phyloP scores from a whole-genome alignment of 1,140 invertebrate genomes.

The Meteorus sp. region DNA sequence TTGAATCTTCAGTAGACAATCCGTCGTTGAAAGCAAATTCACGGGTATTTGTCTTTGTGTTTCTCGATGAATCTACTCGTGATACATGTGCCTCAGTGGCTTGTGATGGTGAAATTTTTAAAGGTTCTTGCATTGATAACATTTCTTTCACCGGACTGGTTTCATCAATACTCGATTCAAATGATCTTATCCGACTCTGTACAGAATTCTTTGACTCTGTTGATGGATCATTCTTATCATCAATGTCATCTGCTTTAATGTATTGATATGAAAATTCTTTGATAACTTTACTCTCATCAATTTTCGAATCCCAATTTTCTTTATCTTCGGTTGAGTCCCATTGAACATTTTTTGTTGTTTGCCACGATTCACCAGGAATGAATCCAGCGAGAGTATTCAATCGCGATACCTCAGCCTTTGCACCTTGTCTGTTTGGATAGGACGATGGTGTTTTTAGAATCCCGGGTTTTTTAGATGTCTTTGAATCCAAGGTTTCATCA shows the following conservation, averaged over 20 bases:
- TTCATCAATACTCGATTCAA: constrained; percentile 46
- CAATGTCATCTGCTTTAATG: constrained; percentile 46
- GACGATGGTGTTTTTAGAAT: constrained; percentile 45
- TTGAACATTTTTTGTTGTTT: constrained; percentile 46
- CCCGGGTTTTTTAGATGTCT: constrained; percentile 42
- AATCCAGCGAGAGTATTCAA: constrained; percentile 35
- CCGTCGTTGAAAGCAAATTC: constrained; percentile 40
- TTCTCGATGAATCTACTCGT: constrained; percentile 41
- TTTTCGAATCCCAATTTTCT: constrained; percentile 48
- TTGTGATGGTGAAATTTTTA: constrained; percentile 53
- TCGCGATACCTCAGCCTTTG: constrained; percentile 26
- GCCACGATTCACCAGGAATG: constrained; percentile 37
- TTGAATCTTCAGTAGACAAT: not conserved
- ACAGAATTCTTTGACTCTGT: constrained; percentile 54
- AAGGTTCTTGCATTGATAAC: constrained; percentile 54
- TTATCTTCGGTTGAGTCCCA: constrained; percentile 43
- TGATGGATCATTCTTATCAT: constrained; percentile 13
- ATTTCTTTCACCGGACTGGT: constrained; percentile 38
- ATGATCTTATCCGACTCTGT: constrained; percentile 59
- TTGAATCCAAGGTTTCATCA: constrained; percentile 9
- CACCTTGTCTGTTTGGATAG: constrained; percentile 29
- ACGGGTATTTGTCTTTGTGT: constrained; percentile 27
- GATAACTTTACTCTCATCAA: constrained; percentile 53
- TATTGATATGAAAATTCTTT: constrained; percentile 60
- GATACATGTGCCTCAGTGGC: constrained; percentile 59